Conservation (phyloP, 2,113 vertebrate genomes). For the Fregata magnificens region DNA sequence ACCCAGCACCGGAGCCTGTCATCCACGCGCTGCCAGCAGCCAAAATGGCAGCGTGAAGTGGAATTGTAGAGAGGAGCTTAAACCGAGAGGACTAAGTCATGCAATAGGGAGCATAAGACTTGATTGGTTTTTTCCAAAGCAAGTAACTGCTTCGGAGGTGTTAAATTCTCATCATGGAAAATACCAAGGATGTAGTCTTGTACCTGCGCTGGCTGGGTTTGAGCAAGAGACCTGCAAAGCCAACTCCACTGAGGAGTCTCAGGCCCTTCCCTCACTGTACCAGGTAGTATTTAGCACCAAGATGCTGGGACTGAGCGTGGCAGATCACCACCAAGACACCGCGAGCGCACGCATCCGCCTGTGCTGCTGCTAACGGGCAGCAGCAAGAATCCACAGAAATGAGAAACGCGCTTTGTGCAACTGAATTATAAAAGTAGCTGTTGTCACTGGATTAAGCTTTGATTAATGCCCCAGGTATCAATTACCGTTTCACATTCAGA, state of each 20-base stretch:
- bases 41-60: accelerated
- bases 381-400: background rate
- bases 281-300: accelerated
- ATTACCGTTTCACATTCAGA: accelerated
- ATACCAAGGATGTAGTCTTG: accelerated
- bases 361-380: background rate
- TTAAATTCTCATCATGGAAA: background rate
- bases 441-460: accelerated
- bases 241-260: background rate
- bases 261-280: background rate
- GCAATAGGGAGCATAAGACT: no score
- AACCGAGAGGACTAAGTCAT: background rate
- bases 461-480: background rate
- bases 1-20: background rate
- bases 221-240: background rate
- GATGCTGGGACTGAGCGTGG: accelerated
- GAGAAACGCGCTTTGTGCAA: accelerated
- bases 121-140: background rate
- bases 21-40: background rate
- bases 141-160: background rate
- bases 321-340: background rate
- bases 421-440: accelerated
- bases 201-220: background rate
- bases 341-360: background rate
- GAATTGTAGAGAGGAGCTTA: no score